Evolutionary conservation across 2,888 invertebrate species (phyloP).

Genomic region (Cordilura impudica): DNA sequence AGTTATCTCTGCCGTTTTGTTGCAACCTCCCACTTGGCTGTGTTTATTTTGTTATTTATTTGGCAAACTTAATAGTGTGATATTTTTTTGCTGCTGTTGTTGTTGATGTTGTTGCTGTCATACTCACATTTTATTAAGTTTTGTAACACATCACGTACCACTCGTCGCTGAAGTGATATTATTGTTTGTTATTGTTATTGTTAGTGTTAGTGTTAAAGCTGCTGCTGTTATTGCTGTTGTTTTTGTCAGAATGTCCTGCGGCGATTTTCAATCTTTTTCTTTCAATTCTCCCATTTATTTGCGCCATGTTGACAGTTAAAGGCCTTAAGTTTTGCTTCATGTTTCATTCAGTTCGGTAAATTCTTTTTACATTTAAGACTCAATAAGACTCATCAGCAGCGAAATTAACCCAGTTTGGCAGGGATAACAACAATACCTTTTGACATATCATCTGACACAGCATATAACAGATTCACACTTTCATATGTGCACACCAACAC

Average conservation of each 20-base stretch:
- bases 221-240: slow-evolving; percentile 4
- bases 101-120: no score
- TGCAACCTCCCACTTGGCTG: no score
- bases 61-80: no score
- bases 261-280: slow-evolving; percentile 33
- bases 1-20: no score
- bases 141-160: no score
- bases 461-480: neutral
- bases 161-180: neutral
- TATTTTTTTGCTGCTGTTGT: no score
- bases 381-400: neutral
- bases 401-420: neutral
- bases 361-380: neutral
- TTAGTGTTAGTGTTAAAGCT: neutral
- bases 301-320: slow-evolving; percentile 38
- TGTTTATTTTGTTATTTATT: no score
- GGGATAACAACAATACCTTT: neutral
- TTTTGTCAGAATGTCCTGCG: slow-evolving; percentile 23
- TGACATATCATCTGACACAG: neutral
- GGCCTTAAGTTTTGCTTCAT: slow-evolving; percentile 2
- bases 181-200: neutral
- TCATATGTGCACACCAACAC: no score
- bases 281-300: slow-evolving; percentile 39
- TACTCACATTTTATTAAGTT: no score
- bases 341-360: neutral